Percentiles rank a stretch among this genome's conserved stretches.
phyloP scores from a whole-genome alignment of 2,888 invertebrate genomes.

The Candidula unifasciata region DNA sequence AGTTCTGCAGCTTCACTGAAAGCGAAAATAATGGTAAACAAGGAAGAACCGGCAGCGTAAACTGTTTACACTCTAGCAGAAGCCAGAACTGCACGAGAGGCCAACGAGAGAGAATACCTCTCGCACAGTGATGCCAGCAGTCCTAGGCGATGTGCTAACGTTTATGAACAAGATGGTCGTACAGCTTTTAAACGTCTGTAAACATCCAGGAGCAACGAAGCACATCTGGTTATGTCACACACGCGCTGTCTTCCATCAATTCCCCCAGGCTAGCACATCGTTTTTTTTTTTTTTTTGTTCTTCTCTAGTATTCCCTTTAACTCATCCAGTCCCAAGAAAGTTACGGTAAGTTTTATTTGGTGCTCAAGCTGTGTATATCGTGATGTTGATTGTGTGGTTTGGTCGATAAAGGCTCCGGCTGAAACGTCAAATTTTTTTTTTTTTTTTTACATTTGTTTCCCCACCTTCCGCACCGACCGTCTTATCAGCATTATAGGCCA shows the following conservation, averaged over 20 bases:
- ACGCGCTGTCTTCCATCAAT: neutral
- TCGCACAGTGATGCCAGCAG: slow-evolving; percentile 21
- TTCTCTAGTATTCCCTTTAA: no score
- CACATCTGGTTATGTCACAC: slow-evolving; percentile 48
- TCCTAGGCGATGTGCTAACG: slow-evolving; percentile 47
- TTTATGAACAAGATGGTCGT: slow-evolving; percentile 47
- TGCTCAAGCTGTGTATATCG: no score
- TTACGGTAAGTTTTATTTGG: no score
- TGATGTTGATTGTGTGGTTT: no score
- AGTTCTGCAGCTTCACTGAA: slow-evolving; percentile 26
- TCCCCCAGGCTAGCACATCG: neutral
- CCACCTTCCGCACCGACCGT: no score
- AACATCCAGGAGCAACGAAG: slow-evolving; percentile 34
- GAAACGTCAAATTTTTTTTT: no score
- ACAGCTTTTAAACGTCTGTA: slow-evolving; percentile 48
- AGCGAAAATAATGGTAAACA: slow-evolving; percentile 52
- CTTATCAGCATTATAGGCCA: no score
- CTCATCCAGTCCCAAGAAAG: no score
- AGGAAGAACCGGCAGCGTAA: slow-evolving; percentile 12
- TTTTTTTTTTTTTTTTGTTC: neutral
- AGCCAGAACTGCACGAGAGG: slow-evolving; percentile 22
- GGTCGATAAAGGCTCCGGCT: no score
- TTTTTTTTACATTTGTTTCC: no score
- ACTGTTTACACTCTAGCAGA: slow-evolving; percentile 32
- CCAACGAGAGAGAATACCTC: slow-evolving; percentile 10